Evolutionary conservation across 2,797 vertebrate genomes (phyloP), one percentile per base, ranked within the genome.

Genomic region (Falco berigora): DNA sequence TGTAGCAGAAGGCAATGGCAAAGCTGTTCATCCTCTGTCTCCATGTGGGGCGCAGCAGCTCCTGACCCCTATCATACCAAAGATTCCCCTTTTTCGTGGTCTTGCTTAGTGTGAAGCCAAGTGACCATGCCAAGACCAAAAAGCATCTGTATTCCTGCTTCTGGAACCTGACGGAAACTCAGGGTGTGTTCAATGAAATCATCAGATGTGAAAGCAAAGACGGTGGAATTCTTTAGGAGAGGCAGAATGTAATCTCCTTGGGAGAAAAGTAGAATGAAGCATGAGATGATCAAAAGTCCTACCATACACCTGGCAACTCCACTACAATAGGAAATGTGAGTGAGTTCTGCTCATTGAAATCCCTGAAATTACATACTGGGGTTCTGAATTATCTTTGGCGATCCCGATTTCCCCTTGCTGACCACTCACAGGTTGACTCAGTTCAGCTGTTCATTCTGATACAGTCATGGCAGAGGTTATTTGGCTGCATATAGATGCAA

Each of bases 401-500:
- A 91, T 93, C 88, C 83, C 24, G 42, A 80, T 82, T 83, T 94
- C 50, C 69, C 42, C 19, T 64, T 81, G 84, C 67, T 94, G 95
- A 91, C 94, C 94, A 83, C 82, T 94, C 76, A 56, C 59, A 56
- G 49, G 38, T 86, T 83, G 52, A 67, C 78, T 75, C 62, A 44
- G 66, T 64, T 94, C 55, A 95, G 71, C 46, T 83, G 66, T 86
- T 97, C 74, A 82, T 88, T 94, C 90, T 81, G 49, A 84, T 53
- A 38, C 55, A 88, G 44, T 71, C 95, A 92, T 94, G 93, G 95
- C 58, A 80, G 94, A 97, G 75, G 71, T 92, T 92, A 96, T 88
- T 96, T 86, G 92, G 59, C 80, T 76, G 80, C 78, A 85, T 88
- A 97, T 28, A 89, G 82, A 94, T 82, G 75, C 69, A 73, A 74